Conservation (phyloP, 2,888 invertebrate genomes). For the Diadromus collaris region DNA sequence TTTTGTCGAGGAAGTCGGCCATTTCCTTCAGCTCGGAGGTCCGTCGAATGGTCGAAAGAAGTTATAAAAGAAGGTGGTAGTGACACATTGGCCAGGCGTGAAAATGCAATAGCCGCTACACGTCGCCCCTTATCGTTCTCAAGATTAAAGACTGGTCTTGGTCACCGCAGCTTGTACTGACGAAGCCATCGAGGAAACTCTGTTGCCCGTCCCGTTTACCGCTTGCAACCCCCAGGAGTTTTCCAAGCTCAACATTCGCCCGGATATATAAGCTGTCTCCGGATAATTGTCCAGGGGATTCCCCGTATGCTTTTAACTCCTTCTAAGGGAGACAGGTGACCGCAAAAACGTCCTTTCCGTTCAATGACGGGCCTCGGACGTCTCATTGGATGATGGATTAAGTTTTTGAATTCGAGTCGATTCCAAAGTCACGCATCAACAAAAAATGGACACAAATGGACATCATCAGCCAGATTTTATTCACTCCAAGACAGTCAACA, state of each 20-base stretch:
- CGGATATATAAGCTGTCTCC: conserved; percentile 26
- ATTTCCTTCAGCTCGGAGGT: neutral
- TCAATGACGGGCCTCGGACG: neutral
- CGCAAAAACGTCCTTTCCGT: neutral
- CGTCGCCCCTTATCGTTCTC: conserved; percentile 40
- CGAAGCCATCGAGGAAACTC: conserved; percentile 26
- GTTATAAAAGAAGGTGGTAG: conserved; percentile 23
- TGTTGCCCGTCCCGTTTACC: conserved; percentile 16
- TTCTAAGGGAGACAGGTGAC: neutral
- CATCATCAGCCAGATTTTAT: neutral
- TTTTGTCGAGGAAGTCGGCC: conserved; percentile 1
- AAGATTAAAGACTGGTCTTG: conserved; percentile 49
- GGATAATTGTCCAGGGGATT: conserved; percentile 4
- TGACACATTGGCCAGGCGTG: conserved; percentile 22
- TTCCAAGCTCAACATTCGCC: conserved; percentile 16
- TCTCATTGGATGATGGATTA: neutral
- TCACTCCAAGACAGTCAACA: neutral
- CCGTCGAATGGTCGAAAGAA: conserved; percentile 17
- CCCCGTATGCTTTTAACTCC: conserved; percentile 8
- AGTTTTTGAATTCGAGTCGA: neutral
- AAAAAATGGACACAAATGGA: too few species aligned
- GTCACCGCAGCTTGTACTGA: conserved; percentile 33
- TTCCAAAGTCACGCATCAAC: neutral
- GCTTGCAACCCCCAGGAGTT: conserved; percentile 15
- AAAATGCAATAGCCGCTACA: conserved; percentile 32